Evolutionary conservation across 2,113 vertebrate species (phyloP), one percentile per base, ranked within the genome.

Genomic region (Aptenodytes patagonicus): DNA sequence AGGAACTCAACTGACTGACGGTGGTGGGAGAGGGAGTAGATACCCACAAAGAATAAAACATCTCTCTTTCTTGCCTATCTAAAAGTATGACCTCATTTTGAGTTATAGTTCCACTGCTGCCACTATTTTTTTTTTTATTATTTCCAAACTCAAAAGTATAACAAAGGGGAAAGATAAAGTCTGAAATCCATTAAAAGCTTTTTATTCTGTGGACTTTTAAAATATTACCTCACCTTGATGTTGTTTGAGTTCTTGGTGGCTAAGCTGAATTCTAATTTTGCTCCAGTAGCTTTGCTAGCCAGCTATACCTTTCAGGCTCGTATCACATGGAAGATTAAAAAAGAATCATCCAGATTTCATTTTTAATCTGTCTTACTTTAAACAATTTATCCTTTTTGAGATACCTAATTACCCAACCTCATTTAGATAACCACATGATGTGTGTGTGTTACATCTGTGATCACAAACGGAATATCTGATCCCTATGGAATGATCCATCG

Each of bases 351-450:
- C 65, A 66, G 36, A 83, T 95, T 96, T 96, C 75, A 76, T 91
- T 95, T 97, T 96, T 95, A 95, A 94, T 97, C 93, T 96, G 51
- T 71, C 51, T 96, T 82, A 88, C 90, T 95, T 97, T 51, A 83
- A 94, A 95, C 72, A 87, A 64, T 88, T 96, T 93, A 79, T 81
- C 68, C 51, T 88, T 96, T 96, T 82, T 86, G 71, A 92, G 86
- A 40, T 73, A 91, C 70, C 78, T 81, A 94, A 85, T 96, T 96
- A 77, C 62, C 36, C 54, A 93, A 55, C 52, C 57, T 92, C 85
- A 62, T 72, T 61, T 40, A 91, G 83, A 88, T 66, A 97, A 95
- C 51, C 55, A 57, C 68, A 13, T 7, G 58, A 60, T 87, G 61
- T 64, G 90, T 78, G 68, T 31, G 58, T 46, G 44, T n/a, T 94